Evolutionary conservation across 2,888 invertebrate species (phyloP).

Genomic region (Synergus itoensis): DNA sequence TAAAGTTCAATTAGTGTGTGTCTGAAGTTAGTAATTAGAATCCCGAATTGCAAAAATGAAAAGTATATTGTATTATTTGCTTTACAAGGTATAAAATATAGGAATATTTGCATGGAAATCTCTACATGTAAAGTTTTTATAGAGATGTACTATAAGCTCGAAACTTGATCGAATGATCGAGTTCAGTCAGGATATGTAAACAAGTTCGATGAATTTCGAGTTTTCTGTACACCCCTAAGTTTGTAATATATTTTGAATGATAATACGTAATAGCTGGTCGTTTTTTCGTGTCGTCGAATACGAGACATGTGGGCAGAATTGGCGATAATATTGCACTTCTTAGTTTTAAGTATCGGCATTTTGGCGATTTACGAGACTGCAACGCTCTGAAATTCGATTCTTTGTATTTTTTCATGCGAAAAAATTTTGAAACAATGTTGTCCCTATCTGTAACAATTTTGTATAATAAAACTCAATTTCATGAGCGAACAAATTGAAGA

Average conservation of each 20-base stretch:
- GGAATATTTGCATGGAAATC: not conserved
- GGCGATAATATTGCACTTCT: not conserved
- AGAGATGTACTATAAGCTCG: not conserved
- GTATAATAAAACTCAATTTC: conserved; percentile 5
- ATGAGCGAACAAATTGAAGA: not conserved
- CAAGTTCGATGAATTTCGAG: not conserved
- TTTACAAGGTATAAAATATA: not conserved
- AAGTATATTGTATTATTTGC: not conserved
- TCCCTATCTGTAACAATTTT: not conserved
- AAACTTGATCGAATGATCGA: not conserved
- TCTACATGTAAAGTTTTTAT: not conserved
- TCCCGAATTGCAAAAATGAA: not conserved
- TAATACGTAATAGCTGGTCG: not conserved
- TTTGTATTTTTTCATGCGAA: conserved; percentile 10
- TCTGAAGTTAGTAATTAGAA: not conserved
- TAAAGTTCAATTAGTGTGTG: not conserved
- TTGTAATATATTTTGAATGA: not conserved
- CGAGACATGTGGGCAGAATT: not conserved
- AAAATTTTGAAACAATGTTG: not conserved
- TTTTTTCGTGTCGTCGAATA: not conserved
- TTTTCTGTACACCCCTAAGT: not conserved
- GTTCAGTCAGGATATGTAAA: too few species aligned
- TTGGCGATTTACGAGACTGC: not conserved
- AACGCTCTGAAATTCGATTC: not conserved
- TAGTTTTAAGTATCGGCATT: not conserved